These are phyloP conservation scores for Heliconius hermathena DNA, from an alignment of 1,140 invertebrate genomes.

Conservation along the genomic window DNA sequence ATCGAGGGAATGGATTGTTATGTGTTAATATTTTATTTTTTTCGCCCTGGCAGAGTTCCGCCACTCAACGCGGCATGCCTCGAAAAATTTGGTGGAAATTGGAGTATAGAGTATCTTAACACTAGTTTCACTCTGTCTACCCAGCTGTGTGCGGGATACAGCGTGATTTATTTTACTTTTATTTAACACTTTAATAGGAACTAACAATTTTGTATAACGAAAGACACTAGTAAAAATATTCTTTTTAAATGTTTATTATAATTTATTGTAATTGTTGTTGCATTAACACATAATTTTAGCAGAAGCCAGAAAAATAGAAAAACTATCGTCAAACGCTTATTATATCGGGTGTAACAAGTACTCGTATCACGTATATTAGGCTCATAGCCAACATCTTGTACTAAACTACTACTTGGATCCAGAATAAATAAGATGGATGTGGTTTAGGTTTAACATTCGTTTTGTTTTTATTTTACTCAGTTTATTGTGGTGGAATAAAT, in stretches of 20 bases:
- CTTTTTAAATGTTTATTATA: background rate
- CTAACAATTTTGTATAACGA: no score
- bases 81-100: no score
- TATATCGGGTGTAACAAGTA: constrained; percentile 51
- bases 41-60: no score
- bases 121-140: no score
- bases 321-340: constrained; percentile 51
- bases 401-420: constrained; percentile 57
- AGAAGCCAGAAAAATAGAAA: constrained; percentile 44
- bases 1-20: no score
- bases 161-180: background rate
- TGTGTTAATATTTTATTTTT: no score
- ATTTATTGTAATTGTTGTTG: background rate
- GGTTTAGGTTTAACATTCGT: constrained; percentile 11
- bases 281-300: background rate
- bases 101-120: no score
- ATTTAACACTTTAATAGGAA: background rate
- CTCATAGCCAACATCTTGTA: constrained; percentile 64
- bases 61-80: no score
- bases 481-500: background rate
- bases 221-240: no score
- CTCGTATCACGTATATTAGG: constrained; percentile 62
- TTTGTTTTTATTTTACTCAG: background rate
- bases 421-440: constrained; percentile 44
- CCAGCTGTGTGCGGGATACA: no score